A percentile compares a stretch with the other conserved stretches of the same genome.
phyloP scores from a whole-genome alignment of 2,797 vertebrate species.

The Potorous gilbertii region DNA sequence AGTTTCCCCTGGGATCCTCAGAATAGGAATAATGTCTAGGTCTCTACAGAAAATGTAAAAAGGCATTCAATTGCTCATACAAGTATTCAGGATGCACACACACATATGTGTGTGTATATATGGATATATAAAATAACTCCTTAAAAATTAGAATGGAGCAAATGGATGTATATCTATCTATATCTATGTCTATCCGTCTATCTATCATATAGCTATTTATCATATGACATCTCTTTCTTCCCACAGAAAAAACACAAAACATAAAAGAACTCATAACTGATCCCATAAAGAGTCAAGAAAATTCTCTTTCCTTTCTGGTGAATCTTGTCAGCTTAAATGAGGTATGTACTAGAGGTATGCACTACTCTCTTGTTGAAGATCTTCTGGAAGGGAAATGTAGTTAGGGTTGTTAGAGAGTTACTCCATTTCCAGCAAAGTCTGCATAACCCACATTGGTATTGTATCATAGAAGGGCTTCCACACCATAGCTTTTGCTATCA shows the following conservation, averaged over 20 bases:
- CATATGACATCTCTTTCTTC: neutral
- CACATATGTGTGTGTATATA: neutral
- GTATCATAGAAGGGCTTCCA: neutral
- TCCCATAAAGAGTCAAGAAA: neutral
- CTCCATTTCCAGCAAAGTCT: neutral
- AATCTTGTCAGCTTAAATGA: neutral
- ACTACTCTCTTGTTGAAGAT: neutral
- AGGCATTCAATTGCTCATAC: neutral
- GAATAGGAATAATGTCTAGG: neutral
- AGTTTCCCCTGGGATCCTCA: neutral
- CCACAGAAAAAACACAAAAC: neutral
- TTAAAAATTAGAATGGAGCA: too few relatives aligned
- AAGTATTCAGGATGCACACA: neutral
- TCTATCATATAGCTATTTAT: too few relatives aligned
- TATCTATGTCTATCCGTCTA: too few relatives aligned
- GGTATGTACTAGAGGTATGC: neutral
- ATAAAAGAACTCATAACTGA: neutral
- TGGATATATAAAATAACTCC: too few relatives aligned
- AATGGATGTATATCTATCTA: too few relatives aligned
- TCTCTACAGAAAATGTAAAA: neutral
- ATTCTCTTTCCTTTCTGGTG: neutral
- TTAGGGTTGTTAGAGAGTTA: neutral
- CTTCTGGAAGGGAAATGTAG: neutral
- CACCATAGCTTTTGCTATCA: neutral
- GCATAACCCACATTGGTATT: neutral